Evolutionary conservation across 1,140 invertebrate genomes (phyloP), one percentile per base, ranked within the genome.

Genomic region (Meloidogyne hapla): DNA sequence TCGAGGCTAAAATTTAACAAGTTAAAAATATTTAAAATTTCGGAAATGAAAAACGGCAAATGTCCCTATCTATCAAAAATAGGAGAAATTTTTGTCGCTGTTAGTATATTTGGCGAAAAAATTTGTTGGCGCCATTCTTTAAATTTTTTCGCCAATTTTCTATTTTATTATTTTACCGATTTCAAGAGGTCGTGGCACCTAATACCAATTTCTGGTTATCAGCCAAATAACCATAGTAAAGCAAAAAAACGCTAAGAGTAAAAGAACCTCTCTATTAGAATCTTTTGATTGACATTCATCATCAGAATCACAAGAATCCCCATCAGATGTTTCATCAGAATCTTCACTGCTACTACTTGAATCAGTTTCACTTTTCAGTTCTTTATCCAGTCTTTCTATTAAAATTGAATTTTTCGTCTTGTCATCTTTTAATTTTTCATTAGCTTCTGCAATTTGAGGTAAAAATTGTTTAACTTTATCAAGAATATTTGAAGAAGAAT

Each of bases 391-490:
- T 6, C n/a, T 13, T 56, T 56, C n/a, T 6, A 56, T 56, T 21
- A 56, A 5, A 4, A 56, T 18, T 5, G n/a, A 56, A 56, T 8
- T 18, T 1, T 56, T n/a, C 4, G 0, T 15, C 9, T 42, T 5
- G 5, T n/a, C 48, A 1, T n/a, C 6, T 56, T 56, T 56, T 18
- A 48, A 48, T 48, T 56, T 21, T 56, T n/a, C 48, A 56, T 56
- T 56, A n/a, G 48, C 48, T 56, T n/a, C 48, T n/a, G 48, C 48
- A n/a, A 56, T 56, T 21, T 56, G 18, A 56, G 48, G 48, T 21
- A 56, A 56, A 56, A 56, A 56, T 56, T n/a, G 48, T 56, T 56
- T 56, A 56, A 56, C 48, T 56, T 13, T n/a, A 56, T 56, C n/a
- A 56, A 56, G 18, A 56, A 56, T 18, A 56, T 5, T n/a, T 56